Base-by-base conservation (phyloP, 2,888 invertebrate genomes). In the Erebia epiphron region DNA sequence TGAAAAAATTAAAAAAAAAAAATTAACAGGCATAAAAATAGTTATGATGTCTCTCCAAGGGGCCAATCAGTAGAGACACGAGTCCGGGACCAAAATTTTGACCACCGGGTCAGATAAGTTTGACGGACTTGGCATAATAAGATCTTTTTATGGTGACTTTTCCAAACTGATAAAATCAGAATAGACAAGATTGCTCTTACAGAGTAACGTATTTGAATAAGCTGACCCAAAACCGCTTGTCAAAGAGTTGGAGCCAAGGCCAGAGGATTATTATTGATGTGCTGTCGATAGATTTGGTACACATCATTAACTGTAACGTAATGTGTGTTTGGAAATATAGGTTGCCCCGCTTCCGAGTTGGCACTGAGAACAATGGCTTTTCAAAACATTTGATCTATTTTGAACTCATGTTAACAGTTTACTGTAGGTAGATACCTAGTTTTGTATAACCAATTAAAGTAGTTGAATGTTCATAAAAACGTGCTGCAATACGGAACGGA, bases 291-390 rank as follows among this genome's bases (percentile, higher is more conserved):
- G 78, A 80, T 79, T 80, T 77, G 78, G 77, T 82, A 83, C 78
- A 83, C 79, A 82, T 84, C 82, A 84, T 87, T 86, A 86, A 82
- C 77, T 82, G 81, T 82, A 82, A 80, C 80, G 82, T 83, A 83
- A 85, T 82, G 77, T 21, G 5, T 14, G 21, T 46, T 18, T 80
- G 75, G 77, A 70, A 77, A 79, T 76, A 72, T 74, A 72, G 72
- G 68, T 73, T 66, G 66, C 68, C 64, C 63, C 64, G 71, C 60
- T 61, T 67, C 57, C 52, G 50, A 71, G 67, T 60, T 73, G 69
- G 68, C 69, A 70, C 69, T 69, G 67, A 68, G 57, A 50, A 49
- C 60, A 60, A 60, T 26, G 35, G 46, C 41, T 65, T 54, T 69
- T 69, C 52, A 18, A 63, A 73, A 67, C 69, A 64, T 63, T 72